phyloP scores from a whole-genome alignment of 2,113 vertebrate species.

The Pimephales promelas region DNA sequence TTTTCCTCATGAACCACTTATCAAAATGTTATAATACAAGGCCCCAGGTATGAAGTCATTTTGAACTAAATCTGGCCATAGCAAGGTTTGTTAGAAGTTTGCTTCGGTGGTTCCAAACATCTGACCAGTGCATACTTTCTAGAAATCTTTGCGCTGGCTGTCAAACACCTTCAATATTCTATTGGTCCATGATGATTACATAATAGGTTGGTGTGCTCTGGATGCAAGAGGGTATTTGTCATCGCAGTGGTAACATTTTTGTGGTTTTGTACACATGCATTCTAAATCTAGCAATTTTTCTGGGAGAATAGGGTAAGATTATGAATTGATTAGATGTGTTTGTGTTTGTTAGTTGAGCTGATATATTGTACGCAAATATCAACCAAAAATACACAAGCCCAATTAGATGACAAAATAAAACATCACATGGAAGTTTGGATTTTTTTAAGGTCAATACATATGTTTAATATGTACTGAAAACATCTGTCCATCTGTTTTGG shows the following conservation, averaged over 20 bases:
- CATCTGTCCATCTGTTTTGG: not conserved
- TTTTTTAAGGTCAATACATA: no score
- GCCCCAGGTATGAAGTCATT: no score
- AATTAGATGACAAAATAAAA: not conserved
- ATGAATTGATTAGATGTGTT: not conserved
- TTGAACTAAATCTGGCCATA: no score
- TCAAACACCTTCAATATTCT: no score
- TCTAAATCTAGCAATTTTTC: not conserved
- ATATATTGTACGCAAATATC: not conserved
- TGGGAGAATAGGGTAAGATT: not conserved
- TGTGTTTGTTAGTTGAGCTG: not conserved
- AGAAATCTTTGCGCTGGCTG: no score
- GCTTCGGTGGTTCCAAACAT: no score
- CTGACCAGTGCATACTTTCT: no score
- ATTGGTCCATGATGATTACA: no score
- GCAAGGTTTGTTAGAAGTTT: no score
- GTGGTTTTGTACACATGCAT: not conserved
- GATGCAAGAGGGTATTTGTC: not conserved
- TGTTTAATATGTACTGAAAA: not conserved
- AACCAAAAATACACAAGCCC: not conserved
- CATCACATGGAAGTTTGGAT: no score
- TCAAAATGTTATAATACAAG: no score
- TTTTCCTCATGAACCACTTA: not conserved
- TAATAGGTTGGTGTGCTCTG: no score
- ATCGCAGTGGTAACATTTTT: not conserved